Percentiles rank a stretch among this genome's conserved stretches.
Conservation (phyloP, 1,140 invertebrate genomes). For the Homalodisca vitripennis region DNA sequence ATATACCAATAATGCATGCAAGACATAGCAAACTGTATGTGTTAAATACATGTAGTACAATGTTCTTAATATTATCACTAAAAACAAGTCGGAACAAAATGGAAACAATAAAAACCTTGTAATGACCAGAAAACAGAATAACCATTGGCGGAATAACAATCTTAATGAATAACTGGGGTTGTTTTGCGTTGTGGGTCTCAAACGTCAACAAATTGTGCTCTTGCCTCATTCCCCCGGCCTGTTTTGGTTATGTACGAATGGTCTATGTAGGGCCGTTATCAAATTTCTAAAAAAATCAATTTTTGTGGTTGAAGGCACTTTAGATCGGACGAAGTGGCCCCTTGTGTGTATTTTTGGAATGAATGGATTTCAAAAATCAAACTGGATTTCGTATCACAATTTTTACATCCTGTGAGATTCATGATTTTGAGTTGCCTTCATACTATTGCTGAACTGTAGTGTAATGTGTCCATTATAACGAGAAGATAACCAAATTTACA, state of each 20-base stretch:
- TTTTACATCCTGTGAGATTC: slow-evolving; percentile 40
- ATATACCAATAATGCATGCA: slow-evolving; percentile 46
- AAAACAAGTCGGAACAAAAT: slow-evolving; percentile 40
- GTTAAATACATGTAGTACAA: slow-evolving; percentile 44
- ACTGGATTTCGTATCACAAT: slow-evolving; percentile 39
- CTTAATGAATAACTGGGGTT: slow-evolving; percentile 40
- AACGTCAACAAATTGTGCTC: slow-evolving; percentile 35
- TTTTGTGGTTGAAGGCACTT: slow-evolving; percentile 46
- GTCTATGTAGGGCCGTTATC: slow-evolving; percentile 45
- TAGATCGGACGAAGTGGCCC: slow-evolving; percentile 45
- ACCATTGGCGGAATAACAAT: slow-evolving; percentile 41
- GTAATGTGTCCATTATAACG: slow-evolving; percentile 38
- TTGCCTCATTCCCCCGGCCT: slow-evolving; percentile 36
- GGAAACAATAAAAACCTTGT: slow-evolving; percentile 36
- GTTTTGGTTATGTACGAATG: slow-evolving; percentile 44
- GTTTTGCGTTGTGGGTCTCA: slow-evolving; percentile 41
- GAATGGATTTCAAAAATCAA: slow-evolving; percentile 43
- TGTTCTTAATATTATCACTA: slow-evolving; percentile 42
- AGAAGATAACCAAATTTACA: slow-evolving; percentile 35
- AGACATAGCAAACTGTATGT: slow-evolving; percentile 44
- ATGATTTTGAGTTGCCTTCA: slow-evolving; percentile 45
- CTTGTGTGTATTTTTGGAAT: slow-evolving; percentile 40
- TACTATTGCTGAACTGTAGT: slow-evolving; percentile 43
- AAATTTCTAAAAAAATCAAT: slow-evolving; percentile 45
- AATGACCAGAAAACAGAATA: slow-evolving; percentile 40